Conservation (phyloP, 1,140 invertebrate species). For the Pseudomyrmex cubaensis region DNA sequence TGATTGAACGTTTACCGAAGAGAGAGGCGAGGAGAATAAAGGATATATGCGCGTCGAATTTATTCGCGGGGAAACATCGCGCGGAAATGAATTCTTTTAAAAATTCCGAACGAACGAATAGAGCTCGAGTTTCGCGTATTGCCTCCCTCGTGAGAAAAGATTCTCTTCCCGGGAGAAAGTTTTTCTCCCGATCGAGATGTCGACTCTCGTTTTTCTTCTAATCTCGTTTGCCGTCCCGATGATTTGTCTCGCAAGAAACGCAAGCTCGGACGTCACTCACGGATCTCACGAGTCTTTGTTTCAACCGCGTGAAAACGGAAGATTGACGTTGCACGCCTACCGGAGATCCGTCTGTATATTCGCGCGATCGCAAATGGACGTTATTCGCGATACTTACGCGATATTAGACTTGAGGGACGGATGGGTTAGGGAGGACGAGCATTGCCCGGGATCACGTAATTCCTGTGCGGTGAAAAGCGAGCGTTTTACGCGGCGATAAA, state of each 20-base stretch:
- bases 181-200: neutral
- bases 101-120: neutral
- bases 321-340: neutral
- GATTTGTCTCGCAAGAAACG: no score
- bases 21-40: slow-evolving; percentile 7
- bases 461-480: slow-evolving; percentile 32
- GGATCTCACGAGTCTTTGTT: neutral
- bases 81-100: slow-evolving; percentile 21
- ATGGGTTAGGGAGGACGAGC: neutral
- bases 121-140: neutral
- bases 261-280: no score
- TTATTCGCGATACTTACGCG: slow-evolving; percentile 44
- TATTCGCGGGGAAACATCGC: slow-evolving; percentile 32
- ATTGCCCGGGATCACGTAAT: slow-evolving; percentile 42
- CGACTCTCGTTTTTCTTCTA: neutral
- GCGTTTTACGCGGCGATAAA: slow-evolving; percentile 46
- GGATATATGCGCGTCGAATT: slow-evolving; percentile 23
- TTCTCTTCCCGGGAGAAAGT: neutral
- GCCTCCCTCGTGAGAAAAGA: neutral
- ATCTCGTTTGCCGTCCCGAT: neutral
- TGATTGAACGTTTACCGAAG: slow-evolving; percentile 53
- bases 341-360: neutral
- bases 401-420: slow-evolving; percentile 34
- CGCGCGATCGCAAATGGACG: slow-evolving; percentile 13
- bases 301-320: neutral